Evolutionary conservation across 1,140 invertebrate genomes (phyloP).

Genomic region (Cotesia typhae): DNA sequence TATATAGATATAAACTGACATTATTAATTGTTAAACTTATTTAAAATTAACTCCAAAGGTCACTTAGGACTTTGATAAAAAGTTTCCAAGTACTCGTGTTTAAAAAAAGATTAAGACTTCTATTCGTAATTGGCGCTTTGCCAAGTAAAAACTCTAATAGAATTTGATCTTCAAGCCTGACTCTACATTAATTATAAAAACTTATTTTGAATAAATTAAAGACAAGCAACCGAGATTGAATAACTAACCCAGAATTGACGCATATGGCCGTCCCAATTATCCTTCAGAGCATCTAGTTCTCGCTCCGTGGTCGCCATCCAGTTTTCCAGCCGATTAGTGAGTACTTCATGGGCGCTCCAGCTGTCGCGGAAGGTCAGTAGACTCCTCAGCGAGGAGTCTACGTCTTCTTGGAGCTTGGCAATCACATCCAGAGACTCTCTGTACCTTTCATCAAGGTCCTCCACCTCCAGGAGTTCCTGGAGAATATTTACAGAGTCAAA

Average conservation of each 20-base stretch:
- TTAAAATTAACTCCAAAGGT: slow-evolving; percentile 15
- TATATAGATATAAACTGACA: background rate
- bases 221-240: background rate
- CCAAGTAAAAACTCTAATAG: slow-evolving; percentile 33
- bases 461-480: slow-evolving; percentile 77
- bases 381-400: slow-evolving; percentile 74
- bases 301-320: slow-evolving; percentile 79
- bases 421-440: slow-evolving; percentile 75
- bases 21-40: background rate
- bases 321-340: slow-evolving; percentile 76
- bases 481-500: slow-evolving; percentile 76
- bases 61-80: slow-evolving; percentile 19
- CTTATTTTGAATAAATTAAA: too few species aligned
- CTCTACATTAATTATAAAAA: background rate
- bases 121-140: slow-evolving; percentile 27
- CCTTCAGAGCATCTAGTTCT: slow-evolving; percentile 67
- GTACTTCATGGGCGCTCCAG: slow-evolving; percentile 77
- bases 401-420: slow-evolving; percentile 75
- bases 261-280: slow-evolving; percentile 74
- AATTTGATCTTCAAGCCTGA: slow-evolving; percentile 28
- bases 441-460: slow-evolving; percentile 76
- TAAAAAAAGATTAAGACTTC: slow-evolving; percentile 31
- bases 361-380: slow-evolving; percentile 78
- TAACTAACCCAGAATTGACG: slow-evolving; percentile 78
- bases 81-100: slow-evolving; percentile 22